Percentiles rank a stretch among this genome's conserved stretches.
Conservation (phyloP, 2,113 vertebrate species). For the Dasyurus viverrinus region DNA sequence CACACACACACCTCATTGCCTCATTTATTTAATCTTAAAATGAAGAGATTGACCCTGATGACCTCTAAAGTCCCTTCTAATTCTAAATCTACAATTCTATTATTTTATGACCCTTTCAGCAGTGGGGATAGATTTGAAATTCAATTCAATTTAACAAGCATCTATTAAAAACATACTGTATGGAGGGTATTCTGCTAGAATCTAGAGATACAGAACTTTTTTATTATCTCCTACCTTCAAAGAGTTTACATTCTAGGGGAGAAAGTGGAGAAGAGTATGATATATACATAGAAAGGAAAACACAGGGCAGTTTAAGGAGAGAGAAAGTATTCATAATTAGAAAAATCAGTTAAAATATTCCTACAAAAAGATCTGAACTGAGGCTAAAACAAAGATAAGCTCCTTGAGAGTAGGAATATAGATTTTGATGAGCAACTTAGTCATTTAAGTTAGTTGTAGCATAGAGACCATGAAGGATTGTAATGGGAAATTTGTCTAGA, state of each 20-base stretch:
- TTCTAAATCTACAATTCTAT: not conserved
- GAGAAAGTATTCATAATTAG: not conserved
- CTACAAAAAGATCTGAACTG: not conserved
- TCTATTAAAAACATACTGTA: not conserved
- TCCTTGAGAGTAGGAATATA: not conserved
- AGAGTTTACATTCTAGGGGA: not conserved
- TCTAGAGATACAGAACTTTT: not conserved
- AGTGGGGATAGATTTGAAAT: not conserved
- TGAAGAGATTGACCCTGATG: not conserved
- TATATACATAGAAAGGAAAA: not conserved
- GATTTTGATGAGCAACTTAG: not conserved
- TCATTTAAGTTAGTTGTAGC: not conserved
- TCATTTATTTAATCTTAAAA: not conserved
- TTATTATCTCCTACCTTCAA: not conserved
- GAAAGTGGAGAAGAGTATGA: not conserved
- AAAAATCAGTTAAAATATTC: not conserved
- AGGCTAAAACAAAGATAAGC: not conserved
- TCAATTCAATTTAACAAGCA: not conserved
- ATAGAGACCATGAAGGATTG: not conserved
- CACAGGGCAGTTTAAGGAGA: not conserved
- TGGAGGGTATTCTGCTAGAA: not conserved
- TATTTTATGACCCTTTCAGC: not conserved
- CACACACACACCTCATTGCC: too few species aligned
- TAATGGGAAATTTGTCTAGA: not conserved
- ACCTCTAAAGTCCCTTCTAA: not conserved